Conservation (phyloP, 2,888 invertebrate species). For the Nomada ferruginata region DNA sequence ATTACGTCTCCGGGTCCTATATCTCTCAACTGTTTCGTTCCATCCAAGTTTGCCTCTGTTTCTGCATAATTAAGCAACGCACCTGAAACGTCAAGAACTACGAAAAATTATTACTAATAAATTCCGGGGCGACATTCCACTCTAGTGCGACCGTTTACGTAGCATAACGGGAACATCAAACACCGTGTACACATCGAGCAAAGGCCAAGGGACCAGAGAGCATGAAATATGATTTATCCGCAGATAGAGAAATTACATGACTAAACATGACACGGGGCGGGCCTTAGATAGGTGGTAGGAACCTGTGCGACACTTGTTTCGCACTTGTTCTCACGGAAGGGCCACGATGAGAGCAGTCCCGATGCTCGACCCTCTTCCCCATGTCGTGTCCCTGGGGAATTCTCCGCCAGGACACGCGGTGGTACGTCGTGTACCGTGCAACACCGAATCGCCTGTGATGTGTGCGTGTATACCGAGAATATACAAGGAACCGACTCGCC, state of each 20-base stretch:
- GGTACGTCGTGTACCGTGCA: conserved; percentile 63
- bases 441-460: conserved; percentile 56
- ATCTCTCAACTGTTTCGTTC: too few relatives aligned
- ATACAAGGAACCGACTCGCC: conserved; percentile 29
- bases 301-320: conserved; percentile 78
- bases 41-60: too few relatives aligned
- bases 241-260: conserved; percentile 56
- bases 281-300: conserved; percentile 37
- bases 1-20: too few relatives aligned
- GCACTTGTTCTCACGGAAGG: conserved; percentile 82
- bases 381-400: conserved; percentile 73
- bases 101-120: too few relatives aligned
- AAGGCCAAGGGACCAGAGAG: conserved; percentile 28
- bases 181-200: neutral
- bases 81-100: too few relatives aligned
- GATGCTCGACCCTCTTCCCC: conserved; percentile 68
- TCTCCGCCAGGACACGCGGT: conserved; percentile 62
- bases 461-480: conserved; percentile 38
- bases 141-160: neutral
- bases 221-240: conserved; percentile 52
- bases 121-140: too few relatives aligned
- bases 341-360: conserved; percentile 60
- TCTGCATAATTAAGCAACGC: too few relatives aligned
- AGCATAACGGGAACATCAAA: conserved; percentile 6
- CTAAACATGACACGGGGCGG: conserved; percentile 34